Evolutionary conservation across 1,140 invertebrate genomes (phyloP), one percentile per base, ranked within the genome.

Genomic region (Zaprionus tsacasi): DNA sequence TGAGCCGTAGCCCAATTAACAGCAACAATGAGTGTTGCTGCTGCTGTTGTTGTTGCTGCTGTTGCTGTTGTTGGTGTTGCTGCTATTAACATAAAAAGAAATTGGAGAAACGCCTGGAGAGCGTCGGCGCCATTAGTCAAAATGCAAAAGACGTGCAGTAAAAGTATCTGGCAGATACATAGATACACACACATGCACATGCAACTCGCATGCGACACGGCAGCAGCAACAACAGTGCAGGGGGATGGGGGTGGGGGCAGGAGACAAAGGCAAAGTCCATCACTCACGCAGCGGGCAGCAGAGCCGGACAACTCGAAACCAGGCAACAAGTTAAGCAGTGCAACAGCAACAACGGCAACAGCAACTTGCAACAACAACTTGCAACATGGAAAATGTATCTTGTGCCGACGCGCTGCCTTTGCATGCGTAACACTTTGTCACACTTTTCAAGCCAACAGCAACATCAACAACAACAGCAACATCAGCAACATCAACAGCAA

Each of bases 401-500:
- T 78, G 69, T 82, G 72, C 79, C 82, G 81, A 76, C 78, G 78
- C 82, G 75, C 80, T 71, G 70, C 64, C 75, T 81, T 79, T 83
- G 81, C 86, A 89, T 89, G 86, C 85, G 85, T 89, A 89, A 89
- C 85, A 89, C 81, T 89, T 89, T 89, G 85, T 89, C 85, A 89
- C 85, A 89, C 85, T 89, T 89, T 89, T 89, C 81, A 89, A 89
- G 85, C 85, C 81, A 86, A 86, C 83, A 79, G 82, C 83, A 77
- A 69, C 63, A 56, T 21, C 52, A 43, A 21, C 45, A 7, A 21
- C 45, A 48, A 21, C 45, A 48, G 17, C 17, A 38, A 38, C 36
- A 48, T 21, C 21, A 21, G 2, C 21, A 21, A 17, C 17, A 21
- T 21, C 81, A 79, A 83, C 83, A 79, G 82, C 83, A 50, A 50